A percentile compares a stretch with the other conserved stretches of the same genome.
Evolutionary conservation across 2,797 vertebrate genomes (phyloP).

Genomic region (Decapterus maruadsi): DNA sequence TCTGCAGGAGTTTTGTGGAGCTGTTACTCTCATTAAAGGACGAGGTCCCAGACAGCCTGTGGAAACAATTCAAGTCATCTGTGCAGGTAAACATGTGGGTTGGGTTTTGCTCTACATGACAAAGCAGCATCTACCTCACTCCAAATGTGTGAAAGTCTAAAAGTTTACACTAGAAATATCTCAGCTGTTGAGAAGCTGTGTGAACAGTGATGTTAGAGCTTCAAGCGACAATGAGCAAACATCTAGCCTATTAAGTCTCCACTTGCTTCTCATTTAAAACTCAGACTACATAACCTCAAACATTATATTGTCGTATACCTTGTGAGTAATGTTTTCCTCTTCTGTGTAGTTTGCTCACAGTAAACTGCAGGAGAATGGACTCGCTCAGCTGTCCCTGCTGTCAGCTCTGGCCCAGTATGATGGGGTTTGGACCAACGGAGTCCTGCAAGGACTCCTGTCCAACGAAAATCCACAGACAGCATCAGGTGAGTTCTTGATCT

Average conservation of each 20-base stretch:
- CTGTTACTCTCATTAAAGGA: conserved; percentile 91
- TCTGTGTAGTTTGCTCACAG: conserved; percentile 85
- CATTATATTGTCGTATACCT: neutral
- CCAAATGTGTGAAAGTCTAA: too few relatives aligned
- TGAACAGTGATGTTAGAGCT: neutral
- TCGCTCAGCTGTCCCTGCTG: conserved; percentile 88
- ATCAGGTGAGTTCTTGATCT: conserved; percentile 81
- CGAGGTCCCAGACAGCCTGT: conserved; percentile 89
- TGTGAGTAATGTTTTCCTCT: conserved; percentile 1
- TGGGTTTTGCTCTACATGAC: neutral
- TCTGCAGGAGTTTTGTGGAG: conserved; percentile 94
- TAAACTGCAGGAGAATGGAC: conserved; percentile 90
- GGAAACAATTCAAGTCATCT: conserved; percentile 91
- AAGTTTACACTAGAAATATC: neutral
- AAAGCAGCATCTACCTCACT: neutral
- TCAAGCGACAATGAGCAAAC: neutral
- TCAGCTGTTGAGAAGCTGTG: neutral
- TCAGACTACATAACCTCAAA: neutral
- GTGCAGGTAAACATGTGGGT: conserved; percentile 88
- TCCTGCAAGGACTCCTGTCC: conserved; percentile 89
- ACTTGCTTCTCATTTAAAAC: neutral
- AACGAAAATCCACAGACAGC: conserved; percentile 83
- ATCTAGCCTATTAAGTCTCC: neutral
- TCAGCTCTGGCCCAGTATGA: conserved; percentile 87
- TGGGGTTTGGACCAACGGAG: conserved; percentile 90